phyloP scores from a whole-genome alignment of 1,140 invertebrate genomes.

The Conus betulinus region DNA sequence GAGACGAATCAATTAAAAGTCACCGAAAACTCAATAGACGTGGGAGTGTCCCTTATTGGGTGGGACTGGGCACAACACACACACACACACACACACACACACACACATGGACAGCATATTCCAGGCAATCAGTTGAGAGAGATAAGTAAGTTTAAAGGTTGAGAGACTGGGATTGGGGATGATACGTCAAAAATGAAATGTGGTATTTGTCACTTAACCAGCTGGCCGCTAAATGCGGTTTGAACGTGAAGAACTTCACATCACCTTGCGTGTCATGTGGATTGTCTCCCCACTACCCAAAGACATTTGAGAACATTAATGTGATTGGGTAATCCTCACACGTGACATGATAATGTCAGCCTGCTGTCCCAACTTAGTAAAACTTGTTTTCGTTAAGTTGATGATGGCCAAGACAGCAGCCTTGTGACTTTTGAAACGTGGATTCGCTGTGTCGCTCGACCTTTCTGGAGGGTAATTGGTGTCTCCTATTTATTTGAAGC shows the following conservation, averaged over 20 bases:
- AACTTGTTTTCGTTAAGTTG: constrained; percentile 40
- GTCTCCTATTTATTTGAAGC: background rate
- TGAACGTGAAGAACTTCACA: background rate
- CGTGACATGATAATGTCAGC: constrained; percentile 43
- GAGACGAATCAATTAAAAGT: no score
- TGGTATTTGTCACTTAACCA: background rate
- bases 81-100: background rate
- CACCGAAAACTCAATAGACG: no score
- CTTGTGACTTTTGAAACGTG: background rate
- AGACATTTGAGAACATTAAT: constrained; percentile 37
- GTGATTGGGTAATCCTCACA: constrained; percentile 33
- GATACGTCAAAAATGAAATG: background rate
- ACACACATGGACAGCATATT: background rate
- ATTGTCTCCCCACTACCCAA: constrained; percentile 24
- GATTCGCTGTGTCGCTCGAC: background rate
- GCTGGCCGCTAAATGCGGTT: background rate
- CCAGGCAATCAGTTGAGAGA: background rate
- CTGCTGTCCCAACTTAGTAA: constrained; percentile 34
- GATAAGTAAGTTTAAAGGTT: background rate
- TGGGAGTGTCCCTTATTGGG: no score
- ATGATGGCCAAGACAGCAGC: background rate
- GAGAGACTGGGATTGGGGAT: background rate
- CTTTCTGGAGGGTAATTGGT: background rate
- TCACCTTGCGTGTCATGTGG: background rate
- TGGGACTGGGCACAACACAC: no score